phyloP scores from a whole-genome alignment of 2,888 invertebrate species.

The Dryomyza anilis region DNA sequence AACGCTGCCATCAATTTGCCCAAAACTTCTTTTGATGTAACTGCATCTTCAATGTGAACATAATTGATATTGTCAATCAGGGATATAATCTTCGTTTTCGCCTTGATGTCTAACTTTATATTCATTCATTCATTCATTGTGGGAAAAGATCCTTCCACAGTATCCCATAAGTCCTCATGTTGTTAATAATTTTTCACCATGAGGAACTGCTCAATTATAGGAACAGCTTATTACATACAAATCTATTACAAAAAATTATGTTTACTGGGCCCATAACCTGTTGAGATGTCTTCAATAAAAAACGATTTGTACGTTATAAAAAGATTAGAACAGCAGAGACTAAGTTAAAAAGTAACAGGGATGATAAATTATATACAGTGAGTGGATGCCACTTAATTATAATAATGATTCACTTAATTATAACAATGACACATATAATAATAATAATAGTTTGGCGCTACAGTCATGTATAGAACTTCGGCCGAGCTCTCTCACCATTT shows the following conservation, averaged over 20 bases:
- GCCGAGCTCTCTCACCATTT: too few species aligned
- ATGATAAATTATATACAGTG: too few species aligned
- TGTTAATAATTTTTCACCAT: slow-evolving; percentile 26
- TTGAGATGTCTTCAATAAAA: neutral
- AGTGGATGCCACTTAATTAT: too few species aligned
- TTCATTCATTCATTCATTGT: too few species aligned
- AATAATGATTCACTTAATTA: too few species aligned
- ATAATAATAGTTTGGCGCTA: too few species aligned
- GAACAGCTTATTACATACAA: neutral
- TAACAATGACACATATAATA: too few species aligned
- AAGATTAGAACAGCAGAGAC: too few species aligned
- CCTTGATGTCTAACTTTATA: slow-evolving; percentile 1
- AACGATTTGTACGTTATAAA: too few species aligned
- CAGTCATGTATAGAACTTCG: too few species aligned
- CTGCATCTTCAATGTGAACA: slow-evolving; percentile 23
- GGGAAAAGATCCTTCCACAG: slow-evolving; percentile 22
- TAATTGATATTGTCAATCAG: slow-evolving; percentile 30
- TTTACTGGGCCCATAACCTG: neutral
- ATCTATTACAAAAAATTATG: too few species aligned
- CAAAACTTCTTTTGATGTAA: slow-evolving; percentile 30
- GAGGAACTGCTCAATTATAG: slow-evolving; percentile 5
- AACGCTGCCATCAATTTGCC: slow-evolving; percentile 29
- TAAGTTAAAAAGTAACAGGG: too few species aligned
- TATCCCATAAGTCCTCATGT: slow-evolving; percentile 31
- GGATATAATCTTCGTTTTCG: slow-evolving; percentile 26